Base-by-base conservation (phyloP, 37 sponge, comb jelly and placozoan genomes). In the Chondrilla cf. caribensis region DNA sequence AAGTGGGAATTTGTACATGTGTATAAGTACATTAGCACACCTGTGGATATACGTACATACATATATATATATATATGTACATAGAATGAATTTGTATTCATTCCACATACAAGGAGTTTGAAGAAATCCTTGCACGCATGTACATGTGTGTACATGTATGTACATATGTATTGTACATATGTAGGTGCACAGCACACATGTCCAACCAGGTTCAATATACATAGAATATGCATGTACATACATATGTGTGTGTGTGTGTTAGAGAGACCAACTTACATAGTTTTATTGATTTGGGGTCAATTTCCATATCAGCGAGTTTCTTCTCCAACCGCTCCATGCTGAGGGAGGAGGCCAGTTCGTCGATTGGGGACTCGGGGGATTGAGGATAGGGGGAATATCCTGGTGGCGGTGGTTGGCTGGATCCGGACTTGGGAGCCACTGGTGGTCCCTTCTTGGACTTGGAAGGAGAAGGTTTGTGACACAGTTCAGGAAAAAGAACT, bases 401-500 rank as follows among this genome's bases (percentile, higher is more conserved):
- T 37, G 47, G 79, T 58, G 79, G 41, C 43, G 67, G 42, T 24
- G 66, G 5, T 57, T 36, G 78, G 38, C 15, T 0, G 1, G 76
- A 32, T 43, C 24, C 41, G 2, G 76, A 43, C 43, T 73, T 73
- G 18, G 83, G 73, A 41, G 55, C 29, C 55, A 79, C 43, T 18
- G 64, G 77, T 55, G 89, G 38, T 47, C 51, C 51, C 6, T 6
- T 6, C 11, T 47, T 47, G 51, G 51, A 11, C 6, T 11, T 11
- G 11, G 44, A 58, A 11, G 68, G 22, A 2, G 51, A 42, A 8
- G 78, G 15, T 73, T 73, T 73, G 41, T 42, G 17, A 25, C 76
- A 9, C 38, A 73, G 39, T 3, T 85, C 44, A 24, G 86, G 31
- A 33, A 85, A 89, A 25, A 89, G 86, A 24, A 79, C 15, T 26